Evolutionary conservation across 2,113 vertebrate species (phyloP), one percentile per base, ranked within the genome.

Genomic region (Petrocephalus zakoni): DNA sequence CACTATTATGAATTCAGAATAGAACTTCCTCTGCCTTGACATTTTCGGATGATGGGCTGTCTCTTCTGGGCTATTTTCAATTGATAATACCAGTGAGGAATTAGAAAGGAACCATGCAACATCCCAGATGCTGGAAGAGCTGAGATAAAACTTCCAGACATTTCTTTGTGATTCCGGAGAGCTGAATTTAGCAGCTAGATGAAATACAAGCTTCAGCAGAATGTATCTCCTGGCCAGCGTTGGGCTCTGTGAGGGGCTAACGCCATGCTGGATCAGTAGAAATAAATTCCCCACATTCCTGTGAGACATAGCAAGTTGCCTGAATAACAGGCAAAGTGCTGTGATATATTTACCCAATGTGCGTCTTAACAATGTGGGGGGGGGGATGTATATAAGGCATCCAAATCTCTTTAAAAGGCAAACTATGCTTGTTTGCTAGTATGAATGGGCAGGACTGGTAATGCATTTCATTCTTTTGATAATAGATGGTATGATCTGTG

Each of bases 1-100:
- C 64, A 72, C 47, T 42, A 72, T 61, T 64, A 87, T 51, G 61
- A 51, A 87, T 72, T 87, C 87, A 87, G 47, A 72, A 87, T 75
- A 49, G 46, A 42, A 53, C 8, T 83, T 83, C 37, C 19, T 83
- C 17, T 29, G 64, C 58, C 61, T 15, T 34, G 56, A 87, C 61
- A 37, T 17, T 86, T 46, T 34, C 72, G 25, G 61, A 68, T 37
- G 68, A 75, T 75, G 15, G 34, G 68, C 29, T 72, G 22, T 64
- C 61, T 68, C 61, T 78, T 78, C 15, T 37, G 1, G 34, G 25
- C 72, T 42, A 78, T 78, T 78, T 78, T 42, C 72, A 34, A 78
- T 78, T 42, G 34, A 78, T 17, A 42, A 78, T 78, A 17, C n/a
- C n/a, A 0, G 29, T 78, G 72, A 78, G 37, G 34, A 42, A 34